Evolutionary conservation across 1,140 invertebrate species (phyloP).

Genomic region (Neodiprion fabricii): DNA sequence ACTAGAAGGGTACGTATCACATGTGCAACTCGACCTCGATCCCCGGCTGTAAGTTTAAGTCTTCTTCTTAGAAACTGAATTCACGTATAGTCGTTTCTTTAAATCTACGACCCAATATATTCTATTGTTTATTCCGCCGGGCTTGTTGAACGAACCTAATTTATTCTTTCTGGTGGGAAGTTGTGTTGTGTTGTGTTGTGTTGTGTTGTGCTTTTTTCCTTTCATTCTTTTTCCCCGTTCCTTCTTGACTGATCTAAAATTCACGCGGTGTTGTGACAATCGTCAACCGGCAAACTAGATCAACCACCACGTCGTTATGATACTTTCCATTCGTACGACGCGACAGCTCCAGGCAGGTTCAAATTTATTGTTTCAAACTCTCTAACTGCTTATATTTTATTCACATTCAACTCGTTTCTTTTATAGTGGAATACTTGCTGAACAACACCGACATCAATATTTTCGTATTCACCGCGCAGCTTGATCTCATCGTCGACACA

Average conservation of each 20-base stretch:
- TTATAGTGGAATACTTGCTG: conserved; percentile 72
- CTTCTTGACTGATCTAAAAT: background rate
- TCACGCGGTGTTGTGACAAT: background rate
- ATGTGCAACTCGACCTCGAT: background rate
- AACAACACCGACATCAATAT: conserved; percentile 73
- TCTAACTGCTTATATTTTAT: conserved; percentile 1
- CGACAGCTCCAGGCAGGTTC: background rate
- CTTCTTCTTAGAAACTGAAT: background rate
- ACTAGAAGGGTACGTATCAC: background rate
- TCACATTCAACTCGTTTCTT: conserved; percentile 34
- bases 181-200: no score
- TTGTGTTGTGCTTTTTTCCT: no score
- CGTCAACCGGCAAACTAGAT: background rate
- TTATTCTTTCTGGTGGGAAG: no score
- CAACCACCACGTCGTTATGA: background rate
- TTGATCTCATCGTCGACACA: conserved; percentile 77
- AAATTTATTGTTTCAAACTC: conserved; percentile 4
- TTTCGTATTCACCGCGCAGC: conserved; percentile 73
- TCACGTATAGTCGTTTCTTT: background rate
- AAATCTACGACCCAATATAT: conserved; percentile 3
- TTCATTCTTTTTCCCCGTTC: background rate
- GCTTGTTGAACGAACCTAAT: background rate
- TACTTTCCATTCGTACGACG: conserved; percentile 4
- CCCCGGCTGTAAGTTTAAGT: background rate
- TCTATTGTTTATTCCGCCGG: conserved; percentile 1